Conservation (phyloP, 2,888 invertebrate species). For the Heliothis peltigera region DNA sequence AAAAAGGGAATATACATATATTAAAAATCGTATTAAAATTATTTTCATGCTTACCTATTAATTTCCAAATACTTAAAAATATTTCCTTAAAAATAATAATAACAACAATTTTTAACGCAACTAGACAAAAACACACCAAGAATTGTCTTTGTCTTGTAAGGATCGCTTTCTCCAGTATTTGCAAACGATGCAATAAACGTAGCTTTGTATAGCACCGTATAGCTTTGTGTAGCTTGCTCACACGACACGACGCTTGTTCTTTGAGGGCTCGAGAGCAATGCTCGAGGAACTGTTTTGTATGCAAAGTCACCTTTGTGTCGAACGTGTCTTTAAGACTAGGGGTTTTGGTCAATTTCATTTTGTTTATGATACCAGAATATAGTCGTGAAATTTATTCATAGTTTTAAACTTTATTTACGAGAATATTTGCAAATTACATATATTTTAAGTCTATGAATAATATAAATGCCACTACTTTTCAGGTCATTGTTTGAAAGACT, state of each 20-base stretch:
- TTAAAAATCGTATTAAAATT: no score
- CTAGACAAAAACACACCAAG: not conserved
- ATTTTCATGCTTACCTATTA: no score
- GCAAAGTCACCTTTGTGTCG: constrained; percentile 17
- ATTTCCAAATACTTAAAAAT: no score
- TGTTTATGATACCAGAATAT: no score
- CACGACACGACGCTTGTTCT: constrained; percentile 2
- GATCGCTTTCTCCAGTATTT: not conserved
- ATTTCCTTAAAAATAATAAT: no score
- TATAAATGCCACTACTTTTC: no score
- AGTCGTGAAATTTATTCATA: no score
- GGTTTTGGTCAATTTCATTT: not conserved
- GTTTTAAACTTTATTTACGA: no score
- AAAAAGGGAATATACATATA: no score
- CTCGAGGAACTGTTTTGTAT: constrained; percentile 12
- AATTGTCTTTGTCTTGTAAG: not conserved
- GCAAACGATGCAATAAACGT: not conserved
- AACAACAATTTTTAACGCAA: not conserved
- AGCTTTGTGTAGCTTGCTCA: not conserved
- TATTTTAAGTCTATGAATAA: no score
- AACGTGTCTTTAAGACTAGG: not conserved
- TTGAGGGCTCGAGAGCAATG: not conserved
- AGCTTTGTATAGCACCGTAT: not conserved
- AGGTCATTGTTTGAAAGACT: no score
- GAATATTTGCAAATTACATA: no score